phyloP scores from a whole-genome alignment of 2,113 vertebrate species.

The Nematolebias whitei region DNA sequence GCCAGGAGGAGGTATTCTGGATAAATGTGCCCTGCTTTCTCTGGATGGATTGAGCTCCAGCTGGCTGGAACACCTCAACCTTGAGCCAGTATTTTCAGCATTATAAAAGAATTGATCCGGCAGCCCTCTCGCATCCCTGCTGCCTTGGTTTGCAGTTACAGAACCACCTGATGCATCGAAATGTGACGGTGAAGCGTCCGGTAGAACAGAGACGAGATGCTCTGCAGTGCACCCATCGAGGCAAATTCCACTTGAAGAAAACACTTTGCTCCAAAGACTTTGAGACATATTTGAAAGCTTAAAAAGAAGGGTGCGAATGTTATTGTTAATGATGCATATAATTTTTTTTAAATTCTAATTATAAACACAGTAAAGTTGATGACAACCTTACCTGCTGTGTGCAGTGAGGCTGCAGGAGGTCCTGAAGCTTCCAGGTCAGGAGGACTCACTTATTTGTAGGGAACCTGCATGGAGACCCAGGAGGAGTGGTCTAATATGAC shows the following conservation, averaged over 20 bases:
- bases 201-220: constrained; percentile 52
- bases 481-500: constrained; percentile 58
- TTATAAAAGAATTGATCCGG: constrained; percentile 62
- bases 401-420: background rate
- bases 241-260: constrained; percentile 44
- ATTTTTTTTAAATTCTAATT: background rate
- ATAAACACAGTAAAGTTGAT: background rate
- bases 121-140: constrained; percentile 50
- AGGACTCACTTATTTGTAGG: constrained; percentile 41
- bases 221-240: constrained; percentile 53
- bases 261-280: constrained; percentile 63
- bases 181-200: constrained; percentile 48
- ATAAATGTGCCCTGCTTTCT: constrained; percentile 42
- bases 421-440: constrained; percentile 11
- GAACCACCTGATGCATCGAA: constrained; percentile 62
- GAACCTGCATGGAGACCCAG: constrained; percentile 12
- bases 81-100: constrained; percentile 48
- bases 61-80: constrained; percentile 37
- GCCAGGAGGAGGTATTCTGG: constrained; percentile 38
- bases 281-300: constrained; percentile 52
- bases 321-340: background rate
- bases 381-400: constrained; percentile 57
- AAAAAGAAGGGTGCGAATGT: background rate
- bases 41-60: constrained; percentile 46
- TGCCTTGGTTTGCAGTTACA: constrained; percentile 63